Conservation (phyloP, 2,888 invertebrate species). For the Morpho achilles region DNA sequence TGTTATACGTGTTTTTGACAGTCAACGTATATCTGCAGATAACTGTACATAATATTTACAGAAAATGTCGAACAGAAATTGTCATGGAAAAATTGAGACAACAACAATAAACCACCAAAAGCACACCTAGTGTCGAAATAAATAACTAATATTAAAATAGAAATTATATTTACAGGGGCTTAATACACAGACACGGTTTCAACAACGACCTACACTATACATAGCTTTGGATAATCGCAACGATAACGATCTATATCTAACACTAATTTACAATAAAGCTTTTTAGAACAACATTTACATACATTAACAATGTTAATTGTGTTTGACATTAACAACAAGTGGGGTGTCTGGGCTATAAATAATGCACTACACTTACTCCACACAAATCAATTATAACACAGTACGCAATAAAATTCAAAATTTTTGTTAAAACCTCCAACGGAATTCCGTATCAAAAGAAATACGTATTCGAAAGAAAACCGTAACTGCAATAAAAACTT, state of each 20-base stretch:
- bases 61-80: slow-evolving; percentile 24
- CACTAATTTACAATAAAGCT: slow-evolving; percentile 76
- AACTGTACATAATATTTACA: not conserved
- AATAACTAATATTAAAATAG: slow-evolving; percentile 64
- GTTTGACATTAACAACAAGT: slow-evolving; percentile 36
- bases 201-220: slow-evolving; percentile 62
- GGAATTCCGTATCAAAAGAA: too few species aligned
- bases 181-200: slow-evolving; percentile 43
- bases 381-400: too few species aligned
- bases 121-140: slow-evolving; percentile 65
- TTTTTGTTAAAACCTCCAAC: too few species aligned
- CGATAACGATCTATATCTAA: slow-evolving; percentile 62
- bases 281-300: slow-evolving; percentile 75
- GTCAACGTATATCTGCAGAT: not conserved
- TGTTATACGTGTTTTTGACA: not conserved
- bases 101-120: slow-evolving; percentile 48
- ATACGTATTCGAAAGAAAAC: too few species aligned
- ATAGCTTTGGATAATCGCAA: slow-evolving; percentile 72
- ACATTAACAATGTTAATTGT: slow-evolving; percentile 51
- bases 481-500: too few species aligned
- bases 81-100: slow-evolving; percentile 62
- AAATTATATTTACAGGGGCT: slow-evolving; percentile 54
- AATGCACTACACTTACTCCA: too few species aligned
- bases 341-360: slow-evolving; percentile 35
- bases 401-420: too few species aligned